phyloP scores from a whole-genome alignment of 1,140 invertebrate species.

The Druon quercuslanigerum region DNA sequence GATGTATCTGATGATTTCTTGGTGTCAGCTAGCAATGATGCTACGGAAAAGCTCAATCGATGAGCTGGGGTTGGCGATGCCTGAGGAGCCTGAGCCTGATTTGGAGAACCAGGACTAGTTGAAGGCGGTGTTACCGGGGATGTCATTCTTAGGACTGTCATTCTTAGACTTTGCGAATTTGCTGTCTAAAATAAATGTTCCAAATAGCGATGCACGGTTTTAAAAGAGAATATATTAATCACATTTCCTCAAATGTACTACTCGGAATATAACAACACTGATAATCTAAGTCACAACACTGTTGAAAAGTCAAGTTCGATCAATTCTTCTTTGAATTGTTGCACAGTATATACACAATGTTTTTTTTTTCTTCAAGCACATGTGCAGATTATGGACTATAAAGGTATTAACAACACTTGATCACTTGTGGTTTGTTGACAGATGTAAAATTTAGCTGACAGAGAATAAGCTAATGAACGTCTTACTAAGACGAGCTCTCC shows the following conservation, averaged over 20 bases:
- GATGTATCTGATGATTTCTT: constrained; percentile 47
- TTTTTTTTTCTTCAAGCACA: too few species aligned
- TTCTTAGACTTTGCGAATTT: constrained; percentile 47
- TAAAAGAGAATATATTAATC: not conserved
- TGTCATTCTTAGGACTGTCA: constrained; percentile 73
- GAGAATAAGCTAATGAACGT: constrained; percentile 42
- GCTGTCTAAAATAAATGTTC: constrained; percentile 6
- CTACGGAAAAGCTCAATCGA: constrained; percentile 75
- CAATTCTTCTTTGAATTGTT: not conserved
- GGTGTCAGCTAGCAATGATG: constrained; percentile 72
- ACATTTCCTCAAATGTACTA: constrained; percentile 1
- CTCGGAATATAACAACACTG: not conserved
- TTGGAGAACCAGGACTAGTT: constrained; percentile 61
- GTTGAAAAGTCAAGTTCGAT: too few species aligned
- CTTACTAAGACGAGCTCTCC: constrained; percentile 66
- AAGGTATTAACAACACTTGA: not conserved
- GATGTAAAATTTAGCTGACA: constrained; percentile 6
- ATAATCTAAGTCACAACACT: not conserved
- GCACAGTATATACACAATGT: not conserved
- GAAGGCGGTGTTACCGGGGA: constrained; percentile 68
- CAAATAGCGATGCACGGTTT: too few species aligned
- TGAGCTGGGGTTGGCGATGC: constrained; percentile 59
- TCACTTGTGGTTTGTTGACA: constrained; percentile 16
- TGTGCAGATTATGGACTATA: too few species aligned
- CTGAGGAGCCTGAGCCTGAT: constrained; percentile 59